phyloP scores from a whole-genome alignment of 2,888 invertebrate genomes.

The Nymphalis urticae region DNA sequence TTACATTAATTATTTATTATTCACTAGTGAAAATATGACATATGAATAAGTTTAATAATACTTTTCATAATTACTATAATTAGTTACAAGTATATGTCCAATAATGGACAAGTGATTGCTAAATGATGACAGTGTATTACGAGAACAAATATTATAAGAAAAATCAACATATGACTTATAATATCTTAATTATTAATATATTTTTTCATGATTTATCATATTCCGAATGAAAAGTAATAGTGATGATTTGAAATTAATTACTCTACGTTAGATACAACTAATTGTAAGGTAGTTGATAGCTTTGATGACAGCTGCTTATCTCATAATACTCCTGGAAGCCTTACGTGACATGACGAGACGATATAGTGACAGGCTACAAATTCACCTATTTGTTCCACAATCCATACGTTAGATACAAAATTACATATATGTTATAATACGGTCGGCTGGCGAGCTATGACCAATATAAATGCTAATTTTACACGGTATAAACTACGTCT shows the following conservation, averaged over 20 bases:
- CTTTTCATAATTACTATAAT: too few relatives aligned
- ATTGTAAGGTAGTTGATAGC: background rate
- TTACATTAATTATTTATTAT: too few relatives aligned
- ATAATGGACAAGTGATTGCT: too few relatives aligned
- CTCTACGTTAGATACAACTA: background rate
- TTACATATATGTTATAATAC: constrained; percentile 42
- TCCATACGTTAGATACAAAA: constrained; percentile 39
- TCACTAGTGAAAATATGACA: too few relatives aligned
- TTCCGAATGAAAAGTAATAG: background rate
- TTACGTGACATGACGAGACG: constrained; percentile 12
- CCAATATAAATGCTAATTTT: constrained; percentile 75
- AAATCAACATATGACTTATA: too few relatives aligned
- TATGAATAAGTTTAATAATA: too few relatives aligned
- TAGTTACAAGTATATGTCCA: too few relatives aligned
- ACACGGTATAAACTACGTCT: constrained; percentile 41
- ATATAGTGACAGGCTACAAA: background rate
- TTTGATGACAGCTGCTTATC: constrained; percentile 15
- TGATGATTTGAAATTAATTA: background rate
- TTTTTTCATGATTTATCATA: background rate
- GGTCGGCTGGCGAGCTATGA: constrained; percentile 49
- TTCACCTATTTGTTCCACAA: constrained; percentile 18
- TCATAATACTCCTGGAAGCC: constrained; percentile 12
- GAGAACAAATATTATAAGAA: too few relatives aligned
- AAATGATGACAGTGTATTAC: too few relatives aligned
- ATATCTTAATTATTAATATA: too few relatives aligned